Conservation (phyloP, 2,113 vertebrate genomes). For the Galemys pyrenaicus region DNA sequence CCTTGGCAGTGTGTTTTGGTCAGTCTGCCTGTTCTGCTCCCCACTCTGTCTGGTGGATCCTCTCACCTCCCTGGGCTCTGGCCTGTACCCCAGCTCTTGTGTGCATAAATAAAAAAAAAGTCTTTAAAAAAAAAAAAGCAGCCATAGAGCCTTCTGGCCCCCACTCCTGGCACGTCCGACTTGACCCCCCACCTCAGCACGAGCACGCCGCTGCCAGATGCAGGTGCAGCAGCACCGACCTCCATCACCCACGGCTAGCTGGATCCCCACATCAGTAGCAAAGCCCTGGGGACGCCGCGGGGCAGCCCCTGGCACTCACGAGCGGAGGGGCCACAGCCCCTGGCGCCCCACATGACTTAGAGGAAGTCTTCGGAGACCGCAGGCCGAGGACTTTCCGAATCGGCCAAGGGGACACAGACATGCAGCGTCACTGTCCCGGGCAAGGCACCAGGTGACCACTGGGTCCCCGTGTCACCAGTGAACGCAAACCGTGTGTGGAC, state of each 20-base stretch:
- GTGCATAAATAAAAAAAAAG: too few species aligned
- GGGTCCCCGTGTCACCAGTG: too few species aligned
- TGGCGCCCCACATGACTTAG: slow-evolving; percentile 21
- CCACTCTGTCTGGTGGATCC: too few species aligned
- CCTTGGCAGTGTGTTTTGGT: too few species aligned
- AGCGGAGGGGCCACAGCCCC: neutral
- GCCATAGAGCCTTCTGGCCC: neutral
- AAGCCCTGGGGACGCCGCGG: fast-evolving
- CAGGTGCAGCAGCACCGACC: fast-evolving
- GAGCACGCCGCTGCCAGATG: fast-evolving
- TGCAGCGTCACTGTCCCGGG: neutral
- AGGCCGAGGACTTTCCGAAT: neutral
- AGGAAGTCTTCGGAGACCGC: slow-evolving; percentile 45
- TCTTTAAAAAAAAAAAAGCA: too few species aligned
- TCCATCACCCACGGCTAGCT: neutral
- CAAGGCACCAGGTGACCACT: neutral
- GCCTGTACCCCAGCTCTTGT: too few species aligned
- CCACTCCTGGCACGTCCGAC: fast-evolving
- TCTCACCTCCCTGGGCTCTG: too few species aligned
- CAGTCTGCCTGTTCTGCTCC: too few species aligned
- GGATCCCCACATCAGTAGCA: neutral
- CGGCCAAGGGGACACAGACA: neutral
- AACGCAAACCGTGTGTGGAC: fast-evolving
- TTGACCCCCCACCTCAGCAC: fast-evolving
- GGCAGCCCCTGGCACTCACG: neutral